Evolutionary conservation across 2,888 invertebrate genomes (phyloP), one percentile per base, ranked within the genome.

Genomic region (Spatulosminthurus flaviceps): DNA sequence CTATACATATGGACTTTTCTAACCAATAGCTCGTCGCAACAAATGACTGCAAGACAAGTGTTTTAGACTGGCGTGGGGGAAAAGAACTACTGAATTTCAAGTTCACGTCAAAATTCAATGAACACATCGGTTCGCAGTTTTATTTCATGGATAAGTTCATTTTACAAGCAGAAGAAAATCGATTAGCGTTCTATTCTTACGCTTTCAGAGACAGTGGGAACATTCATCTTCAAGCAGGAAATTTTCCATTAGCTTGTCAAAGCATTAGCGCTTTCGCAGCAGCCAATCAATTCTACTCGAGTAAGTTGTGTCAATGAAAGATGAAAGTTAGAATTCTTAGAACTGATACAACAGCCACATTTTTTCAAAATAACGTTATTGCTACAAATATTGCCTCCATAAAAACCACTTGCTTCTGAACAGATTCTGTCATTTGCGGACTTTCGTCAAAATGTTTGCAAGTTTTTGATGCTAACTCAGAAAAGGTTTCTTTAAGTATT

Each of bases 61-160:
- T 85, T 4, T 64, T 84, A 1, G 79, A 82, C 21, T 84, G 83
- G 83, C 76, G 28, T 19, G 78, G 76, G 1, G 80, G 64, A 9
- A 79, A 81, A 34, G 82, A 84, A 51, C 34, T 82, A 0, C 21
- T 85, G 21, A 67, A 64, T 0, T 80, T 83, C 19, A 77, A 82
- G 13, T 84, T 83, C 43, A 67, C 67, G 7, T 81, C 83, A 1
- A 84, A 84, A 61, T 85, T 85, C 71, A 84, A 84, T 43, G 85
- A 85, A 42, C 84, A 83, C 41, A 77, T 83, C 34, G 80, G 81
- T 24, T 28, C 83, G 0, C 85, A 84, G 64, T 85, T 85, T 67
- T 85, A 84, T 66, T 85, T 82, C 66, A 83, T 85, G 84, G 85
- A 85, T 34, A 85, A 85, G 64, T 85, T 84, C 67, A 77, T 85